Evolutionary conservation across 1,140 invertebrate species (phyloP).

Genomic region (Drosophila suzukii): DNA sequence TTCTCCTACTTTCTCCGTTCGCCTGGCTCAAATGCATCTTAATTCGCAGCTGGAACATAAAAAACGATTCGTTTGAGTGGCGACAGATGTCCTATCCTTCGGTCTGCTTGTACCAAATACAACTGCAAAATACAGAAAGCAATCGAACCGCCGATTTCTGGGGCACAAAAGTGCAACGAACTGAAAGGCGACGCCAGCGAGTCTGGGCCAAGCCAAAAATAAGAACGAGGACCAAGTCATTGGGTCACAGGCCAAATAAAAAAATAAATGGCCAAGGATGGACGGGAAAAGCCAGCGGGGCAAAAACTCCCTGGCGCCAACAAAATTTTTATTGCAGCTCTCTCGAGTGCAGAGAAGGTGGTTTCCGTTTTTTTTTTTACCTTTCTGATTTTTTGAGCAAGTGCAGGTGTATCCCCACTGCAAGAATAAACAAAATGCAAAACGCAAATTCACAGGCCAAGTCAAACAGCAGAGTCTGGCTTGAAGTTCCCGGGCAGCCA

Average conservation of each 20-base stretch:
- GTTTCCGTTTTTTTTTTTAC: not conserved
- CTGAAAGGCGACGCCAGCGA: conserved; percentile 43
- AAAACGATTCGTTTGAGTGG: not conserved
- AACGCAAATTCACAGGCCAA: not conserved
- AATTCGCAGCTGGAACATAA: not conserved
- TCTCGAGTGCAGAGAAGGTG: conserved; percentile 24
- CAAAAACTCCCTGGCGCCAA: conserved; percentile 34
- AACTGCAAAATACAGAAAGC: not conserved
- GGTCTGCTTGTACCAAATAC: not conserved
- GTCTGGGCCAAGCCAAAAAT: conserved; percentile 51
- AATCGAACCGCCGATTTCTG: conserved; percentile 13
- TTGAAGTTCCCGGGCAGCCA: conserved; percentile 3
- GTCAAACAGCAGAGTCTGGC: conserved; percentile 1
- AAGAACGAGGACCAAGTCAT: conserved; percentile 53
- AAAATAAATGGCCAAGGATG: conserved; percentile 4
- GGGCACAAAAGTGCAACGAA: conserved; percentile 43
- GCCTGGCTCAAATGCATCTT: not conserved
- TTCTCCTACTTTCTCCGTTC: not conserved
- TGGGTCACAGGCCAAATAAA: conserved; percentile 47
- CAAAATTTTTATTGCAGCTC: conserved; percentile 35
- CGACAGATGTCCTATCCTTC: conserved; percentile 1
- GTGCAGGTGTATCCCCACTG: conserved; percentile 2
- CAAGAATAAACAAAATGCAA: conserved; percentile 54
- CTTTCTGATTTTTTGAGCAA: not conserved
- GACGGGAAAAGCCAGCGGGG: conserved; percentile 2